These are phyloP conservation scores for Adelges cooleyi DNA, from an alignment of 1,140 invertebrate species.

Conservation along the genomic window DNA sequence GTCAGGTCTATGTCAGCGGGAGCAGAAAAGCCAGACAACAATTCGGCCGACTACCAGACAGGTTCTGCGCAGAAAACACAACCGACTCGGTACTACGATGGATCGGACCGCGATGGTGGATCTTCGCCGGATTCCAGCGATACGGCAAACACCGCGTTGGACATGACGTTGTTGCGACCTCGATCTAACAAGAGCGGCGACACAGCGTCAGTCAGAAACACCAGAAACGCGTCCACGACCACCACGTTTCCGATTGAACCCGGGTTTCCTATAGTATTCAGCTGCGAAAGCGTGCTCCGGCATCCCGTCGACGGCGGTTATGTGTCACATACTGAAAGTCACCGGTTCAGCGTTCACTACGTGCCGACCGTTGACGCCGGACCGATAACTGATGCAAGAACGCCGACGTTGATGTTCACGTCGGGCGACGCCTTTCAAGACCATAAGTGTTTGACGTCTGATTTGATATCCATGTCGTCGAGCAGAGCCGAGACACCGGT, in stretches of 20 bases:
- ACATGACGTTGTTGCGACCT: neutral
- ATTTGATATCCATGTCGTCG: neutral
- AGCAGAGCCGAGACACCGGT: neutral
- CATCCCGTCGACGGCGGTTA: conserved; percentile 20
- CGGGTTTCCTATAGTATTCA: conserved; percentile 18
- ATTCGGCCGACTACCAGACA: neutral
- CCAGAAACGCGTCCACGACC: neutral
- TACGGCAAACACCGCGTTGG: conserved; percentile 2
- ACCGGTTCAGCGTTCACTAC: conserved; percentile 24
- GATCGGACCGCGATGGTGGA: neutral
- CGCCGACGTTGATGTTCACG: neutral
- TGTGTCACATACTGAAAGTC: conserved; percentile 25
- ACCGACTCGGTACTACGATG: neutral
- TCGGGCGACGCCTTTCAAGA: neutral
- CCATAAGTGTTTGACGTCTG: neutral
- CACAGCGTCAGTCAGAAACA: neutral
- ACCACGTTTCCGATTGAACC: neutral
- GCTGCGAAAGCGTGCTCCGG: conserved; percentile 24
- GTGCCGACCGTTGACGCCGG: neutral
- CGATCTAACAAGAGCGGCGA: neutral
- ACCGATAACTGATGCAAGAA: neutral
- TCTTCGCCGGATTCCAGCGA: neutral
- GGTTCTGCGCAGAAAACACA: neutral
- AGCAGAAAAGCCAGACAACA: neutral
- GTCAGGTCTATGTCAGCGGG: neutral